Evolutionary conservation across 1,140 invertebrate genomes (phyloP), one percentile per base, ranked within the genome.

Genomic region (Zaprionus vittiger): DNA sequence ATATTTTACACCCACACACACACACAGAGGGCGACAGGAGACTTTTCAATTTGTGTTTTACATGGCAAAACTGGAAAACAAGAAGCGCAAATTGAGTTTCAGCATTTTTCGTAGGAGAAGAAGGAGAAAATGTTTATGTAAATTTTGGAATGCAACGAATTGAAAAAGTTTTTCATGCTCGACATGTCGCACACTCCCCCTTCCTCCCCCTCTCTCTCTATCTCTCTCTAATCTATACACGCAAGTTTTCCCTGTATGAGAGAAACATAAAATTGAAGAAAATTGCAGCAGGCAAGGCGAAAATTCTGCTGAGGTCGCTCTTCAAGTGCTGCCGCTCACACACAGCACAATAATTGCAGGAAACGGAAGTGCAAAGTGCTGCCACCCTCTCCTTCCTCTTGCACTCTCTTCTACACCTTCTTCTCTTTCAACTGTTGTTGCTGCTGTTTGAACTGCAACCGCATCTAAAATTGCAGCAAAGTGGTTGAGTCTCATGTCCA

Each of bases 351-450:
- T 89, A 89, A 89, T 89, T 89, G 84, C 84, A 85, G 84, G 84
- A 89, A 90, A 89, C 84, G 84, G 84, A 89, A 89, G 84, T 89
- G 81, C 78, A 83, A 89, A 89, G 81, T 89, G 84, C 84, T 87
- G 80, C 77, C 77, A 77, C 68, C 31, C 20, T 1, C 15, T n/a
- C n/a, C n/a, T 17, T 4, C 44, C 34, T 12, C n/a, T 56, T 17
- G 6, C 15, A 26, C 22, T n/a, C 28, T 59, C 38, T 67, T n/a
- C 54, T 44, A 28, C 15, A 31, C n/a, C 55, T 49, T 49, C 14
- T 38, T 31, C 67, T 61, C 60, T 57, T 68, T 69, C 57, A 49
- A 24, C 63, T 62, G 38, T 49, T 52, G 52, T 57, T 54, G 24
- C 28, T 37, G n/a, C 4, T 60, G 52, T 59, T 71, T 63, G 54